Base-by-base conservation (phyloP, 2,888 invertebrate species). In the Amphimallon solstitiale region DNA sequence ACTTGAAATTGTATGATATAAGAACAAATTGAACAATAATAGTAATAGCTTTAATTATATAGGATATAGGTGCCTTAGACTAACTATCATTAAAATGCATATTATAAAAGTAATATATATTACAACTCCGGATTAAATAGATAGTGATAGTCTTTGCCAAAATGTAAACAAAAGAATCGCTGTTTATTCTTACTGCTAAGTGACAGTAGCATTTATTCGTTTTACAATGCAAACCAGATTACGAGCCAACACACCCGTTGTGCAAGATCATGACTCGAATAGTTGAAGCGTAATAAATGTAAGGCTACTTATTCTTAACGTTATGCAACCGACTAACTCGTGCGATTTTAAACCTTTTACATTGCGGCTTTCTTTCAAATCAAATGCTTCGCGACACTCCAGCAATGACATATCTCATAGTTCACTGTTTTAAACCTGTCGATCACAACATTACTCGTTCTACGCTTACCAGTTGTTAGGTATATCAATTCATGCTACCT, bases 331-430 rank as follows among this genome's bases (percentile, higher is more conserved):
- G 19, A 54, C 9, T 54, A 54, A 38, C 52, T 54, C 12, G 38
- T 38, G 38, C 56, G 56, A 56, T 56, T 56, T 56, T 23, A 23
- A 40, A 10, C 56, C 56, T 43, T 56, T 56, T 56, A 56, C 37
- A 21, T 15, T 14, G 23, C 21, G 14, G 38, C 23, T 52, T 40
- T 56, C 56, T 40, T 56, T 56, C 38, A 9, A 23, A 40, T 54
- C 54, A 3, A 7, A 54, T 9, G 9, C 21, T 14, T 54, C 40
- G 43, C 56, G 56, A 56, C 56, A 56, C 12, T 56, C 9, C n/a
- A n/a, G n/a, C 21, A 38, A 21, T 40, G 38, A 56, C 56, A 40
- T 29, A 23, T 40, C 43, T 56, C 21, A 56, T 40, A 7, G 40
- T 2, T 40, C 15, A 29, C 23, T 56, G 40, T 56, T 40, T 43